phyloP scores from a whole-genome alignment of 2,888 invertebrate species.

The Resseliella maxima region DNA sequence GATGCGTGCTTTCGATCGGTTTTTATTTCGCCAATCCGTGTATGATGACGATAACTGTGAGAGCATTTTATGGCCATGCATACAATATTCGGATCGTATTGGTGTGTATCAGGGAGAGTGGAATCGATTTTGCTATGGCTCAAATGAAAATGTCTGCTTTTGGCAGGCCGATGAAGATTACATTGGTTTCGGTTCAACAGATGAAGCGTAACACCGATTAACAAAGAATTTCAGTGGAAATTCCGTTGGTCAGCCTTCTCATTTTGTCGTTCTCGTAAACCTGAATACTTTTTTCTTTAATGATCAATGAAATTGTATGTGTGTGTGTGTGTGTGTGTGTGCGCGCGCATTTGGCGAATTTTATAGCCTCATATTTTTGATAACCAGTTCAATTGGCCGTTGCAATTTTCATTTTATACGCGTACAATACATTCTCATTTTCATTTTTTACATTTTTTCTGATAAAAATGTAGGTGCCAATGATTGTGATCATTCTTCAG shows the following conservation, averaged over 20 bases:
- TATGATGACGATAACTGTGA: not conserved
- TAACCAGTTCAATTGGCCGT: not conserved
- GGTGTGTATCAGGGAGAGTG: constrained; percentile 11
- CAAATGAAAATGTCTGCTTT: not conserved
- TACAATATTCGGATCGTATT: not conserved
- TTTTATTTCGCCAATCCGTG: constrained; percentile 10
- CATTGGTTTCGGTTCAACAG: not conserved
- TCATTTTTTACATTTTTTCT: not conserved
- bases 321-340: too few relatives aligned
- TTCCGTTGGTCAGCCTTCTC: constrained; percentile 12
- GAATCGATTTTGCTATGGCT: not conserved
- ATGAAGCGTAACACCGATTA: not conserved
- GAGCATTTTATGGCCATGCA: not conserved
- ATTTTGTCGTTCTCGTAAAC: not conserved
- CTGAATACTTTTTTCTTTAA: constrained; percentile 31
- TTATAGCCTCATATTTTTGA: constrained; percentile 31
- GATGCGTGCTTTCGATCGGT: constrained; percentile 35
- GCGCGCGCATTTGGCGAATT: constrained; percentile 17
- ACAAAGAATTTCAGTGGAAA: constrained; percentile 21
- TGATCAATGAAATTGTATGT: not conserved
- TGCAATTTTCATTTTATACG: not conserved
- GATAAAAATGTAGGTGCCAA: not conserved
- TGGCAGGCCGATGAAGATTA: not conserved
- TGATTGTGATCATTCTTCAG: not conserved
- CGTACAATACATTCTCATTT: constrained; percentile 2